Conservation (phyloP, 2,113 vertebrate genomes). For the Menidia beryllina region DNA sequence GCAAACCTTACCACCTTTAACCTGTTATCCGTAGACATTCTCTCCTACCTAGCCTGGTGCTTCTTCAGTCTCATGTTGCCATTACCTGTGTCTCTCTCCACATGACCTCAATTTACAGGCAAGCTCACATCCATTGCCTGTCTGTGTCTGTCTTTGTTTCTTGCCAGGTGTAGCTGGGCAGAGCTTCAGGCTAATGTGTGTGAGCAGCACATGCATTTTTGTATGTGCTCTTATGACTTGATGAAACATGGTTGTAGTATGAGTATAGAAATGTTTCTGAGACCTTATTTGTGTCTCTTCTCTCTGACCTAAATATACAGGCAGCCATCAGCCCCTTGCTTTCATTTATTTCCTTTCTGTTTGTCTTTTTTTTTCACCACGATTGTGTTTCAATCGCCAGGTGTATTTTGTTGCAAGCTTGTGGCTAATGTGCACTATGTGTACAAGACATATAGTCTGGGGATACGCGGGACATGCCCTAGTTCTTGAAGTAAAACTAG, state of each 20-base stretch:
- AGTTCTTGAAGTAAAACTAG: conserved; percentile 67
- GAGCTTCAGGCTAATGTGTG: conserved; percentile 62
- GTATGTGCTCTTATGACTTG: conserved; percentile 20
- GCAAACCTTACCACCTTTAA: background rate
- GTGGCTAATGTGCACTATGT: conserved; percentile 54
- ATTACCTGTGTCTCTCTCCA: conserved; percentile 68
- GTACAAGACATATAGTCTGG: conserved; percentile 23
- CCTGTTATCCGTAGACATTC: conserved; percentile 1
- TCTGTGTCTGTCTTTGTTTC: conserved; percentile 40
- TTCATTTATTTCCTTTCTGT: background rate
- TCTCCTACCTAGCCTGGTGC: conserved; percentile 28
- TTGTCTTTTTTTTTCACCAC: conserved; percentile 33
- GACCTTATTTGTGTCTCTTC: conserved; percentile 48
- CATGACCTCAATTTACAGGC: conserved; percentile 72
- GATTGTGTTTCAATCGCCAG: conserved; percentile 67
- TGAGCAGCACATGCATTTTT: conserved; percentile 22
- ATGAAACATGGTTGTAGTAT: conserved; percentile 40
- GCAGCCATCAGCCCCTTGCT: conserved; percentile 15
- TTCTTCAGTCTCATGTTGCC: conserved; percentile 61
- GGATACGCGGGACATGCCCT: conserved; percentile 53
- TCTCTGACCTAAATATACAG: conserved; percentile 62
- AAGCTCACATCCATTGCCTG: conserved; percentile 59
- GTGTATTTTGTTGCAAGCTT: conserved; percentile 72
- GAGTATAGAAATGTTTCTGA: conserved; percentile 16
- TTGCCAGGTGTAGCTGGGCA: conserved; percentile 65